Evolutionary conservation across 1,140 invertebrate species (phyloP).

Genomic region (Triops cancriformis): DNA sequence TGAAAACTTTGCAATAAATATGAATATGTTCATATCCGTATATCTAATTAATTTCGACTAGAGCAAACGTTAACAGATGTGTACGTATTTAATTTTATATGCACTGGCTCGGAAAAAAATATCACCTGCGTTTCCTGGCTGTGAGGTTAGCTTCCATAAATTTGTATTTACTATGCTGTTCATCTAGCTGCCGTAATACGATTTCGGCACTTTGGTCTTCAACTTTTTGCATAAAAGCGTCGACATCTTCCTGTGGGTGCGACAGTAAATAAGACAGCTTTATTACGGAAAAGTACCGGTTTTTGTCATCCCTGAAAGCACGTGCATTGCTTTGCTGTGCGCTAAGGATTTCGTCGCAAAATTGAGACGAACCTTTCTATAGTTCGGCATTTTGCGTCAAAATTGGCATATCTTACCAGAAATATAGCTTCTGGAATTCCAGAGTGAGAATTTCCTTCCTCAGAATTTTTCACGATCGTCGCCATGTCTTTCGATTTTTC

Average conservation of each 20-base stretch:
- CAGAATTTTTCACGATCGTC: conserved; percentile 18
- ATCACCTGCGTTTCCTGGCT: conserved; percentile 61
- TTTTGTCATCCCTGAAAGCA: no score
- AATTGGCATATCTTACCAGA: conserved; percentile 51
- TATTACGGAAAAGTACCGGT: not conserved
- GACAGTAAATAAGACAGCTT: not conserved
- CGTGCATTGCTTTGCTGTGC: not conserved
- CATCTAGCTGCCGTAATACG: conserved; percentile 76
- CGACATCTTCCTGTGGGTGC: conserved; percentile 81
- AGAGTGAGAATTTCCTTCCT: conserved; percentile 57
- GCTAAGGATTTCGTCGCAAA: not conserved
- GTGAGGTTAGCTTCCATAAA: conserved; percentile 89
- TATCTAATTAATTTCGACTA: no score
- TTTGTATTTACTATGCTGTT: conserved; percentile 91
- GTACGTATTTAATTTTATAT: no score
- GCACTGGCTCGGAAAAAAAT: no score
- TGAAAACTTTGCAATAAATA: not conserved
- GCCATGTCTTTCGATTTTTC: conserved; percentile 13
- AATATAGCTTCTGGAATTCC: conserved; percentile 72
- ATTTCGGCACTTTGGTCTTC: conserved; percentile 70
- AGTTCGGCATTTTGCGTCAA: not conserved
- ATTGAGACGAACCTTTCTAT: no score
- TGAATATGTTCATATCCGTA: no score
- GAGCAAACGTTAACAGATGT: no score
- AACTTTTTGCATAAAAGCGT: conserved; percentile 73